phyloP scores from a whole-genome alignment of 2,888 invertebrate species.

The Lasioglossum pauxillum region DNA sequence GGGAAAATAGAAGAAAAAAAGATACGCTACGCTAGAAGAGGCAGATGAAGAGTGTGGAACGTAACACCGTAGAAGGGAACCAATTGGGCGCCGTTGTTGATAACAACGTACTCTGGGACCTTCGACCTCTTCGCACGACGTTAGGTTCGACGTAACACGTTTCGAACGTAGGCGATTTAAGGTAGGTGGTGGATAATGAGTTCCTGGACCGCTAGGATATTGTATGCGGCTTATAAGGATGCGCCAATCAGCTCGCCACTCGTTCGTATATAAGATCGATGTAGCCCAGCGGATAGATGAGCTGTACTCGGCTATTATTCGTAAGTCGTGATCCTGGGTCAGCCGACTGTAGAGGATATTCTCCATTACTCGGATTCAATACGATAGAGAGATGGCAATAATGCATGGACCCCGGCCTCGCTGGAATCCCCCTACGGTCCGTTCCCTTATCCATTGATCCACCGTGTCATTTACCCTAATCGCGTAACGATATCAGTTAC shows the following conservation, averaged over 20 bases:
- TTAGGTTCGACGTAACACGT: conserved; percentile 50
- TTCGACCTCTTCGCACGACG: conserved; percentile 59
- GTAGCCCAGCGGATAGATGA: conserved; percentile 65
- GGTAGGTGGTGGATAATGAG: conserved; percentile 65
- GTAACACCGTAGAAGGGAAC: conserved; percentile 6
- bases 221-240: conserved; percentile 71
- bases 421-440: conserved; percentile 40
- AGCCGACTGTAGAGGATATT: conserved; percentile 47
- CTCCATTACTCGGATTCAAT: conserved; percentile 64
- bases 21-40: not conserved
- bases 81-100: conserved; percentile 29
- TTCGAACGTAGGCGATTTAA: conserved; percentile 65
- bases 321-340: conserved; percentile 70
- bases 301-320: conserved; percentile 66
- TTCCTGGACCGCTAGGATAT: conserved; percentile 61
- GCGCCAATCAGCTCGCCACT: conserved; percentile 58
- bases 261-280: conserved; percentile 64
- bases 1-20: too few relatives aligned
- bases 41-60: not conserved
- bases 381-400: conserved; percentile 64
- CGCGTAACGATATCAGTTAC: conserved; percentile 52
- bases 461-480: conserved; percentile 53
- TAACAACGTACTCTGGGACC: conserved; percentile 58
- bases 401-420: conserved; percentile 47
- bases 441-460: conserved; percentile 38